These are phyloP conservation scores for Marmota monax DNA, from an alignment of 2,113 vertebrate species.

Conservation along the genomic window DNA sequence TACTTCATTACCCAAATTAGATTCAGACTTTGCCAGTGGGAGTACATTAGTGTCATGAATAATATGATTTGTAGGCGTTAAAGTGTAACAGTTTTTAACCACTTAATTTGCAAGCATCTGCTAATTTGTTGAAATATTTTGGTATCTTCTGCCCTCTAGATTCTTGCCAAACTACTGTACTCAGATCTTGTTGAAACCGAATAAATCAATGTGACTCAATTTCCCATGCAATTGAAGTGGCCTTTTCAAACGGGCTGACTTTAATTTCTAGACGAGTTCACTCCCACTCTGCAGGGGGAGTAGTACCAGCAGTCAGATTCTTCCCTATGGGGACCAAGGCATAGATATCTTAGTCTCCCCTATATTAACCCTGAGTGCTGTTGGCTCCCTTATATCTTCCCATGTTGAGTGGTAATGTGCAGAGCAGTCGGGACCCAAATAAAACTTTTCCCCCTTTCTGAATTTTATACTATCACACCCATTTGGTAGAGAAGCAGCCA, in stretches of 20 bases:
- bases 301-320: slow-evolving; percentile 27
- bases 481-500: background rate
- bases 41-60: slow-evolving; percentile 72
- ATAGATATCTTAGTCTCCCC: background rate
- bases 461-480: background rate
- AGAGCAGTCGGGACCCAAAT: background rate
- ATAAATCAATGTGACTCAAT: slow-evolving; percentile 82
- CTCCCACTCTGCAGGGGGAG: slow-evolving; percentile 56
- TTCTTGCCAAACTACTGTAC: slow-evolving; percentile 82
- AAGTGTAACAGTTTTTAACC: slow-evolving; percentile 79
- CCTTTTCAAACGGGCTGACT: slow-evolving; percentile 73
- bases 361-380: background rate
- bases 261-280: slow-evolving; percentile 75
- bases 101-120: slow-evolving; percentile 78
- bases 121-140: slow-evolving; percentile 82
- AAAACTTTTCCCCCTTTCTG: background rate
- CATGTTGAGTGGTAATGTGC: background rate
- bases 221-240: slow-evolving; percentile 82
- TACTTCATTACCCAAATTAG: slow-evolving; percentile 79
- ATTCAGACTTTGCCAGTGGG: slow-evolving; percentile 71
- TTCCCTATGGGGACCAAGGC: background rate
- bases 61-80: slow-evolving; percentile 80
- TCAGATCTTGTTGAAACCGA: slow-evolving; percentile 79
- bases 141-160: slow-evolving; percentile 75
- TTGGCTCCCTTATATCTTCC: background rate